These are phyloP conservation scores for Cherax destructor DNA, from an alignment of 1,140 invertebrate genomes.

Conservation along the genomic window DNA sequence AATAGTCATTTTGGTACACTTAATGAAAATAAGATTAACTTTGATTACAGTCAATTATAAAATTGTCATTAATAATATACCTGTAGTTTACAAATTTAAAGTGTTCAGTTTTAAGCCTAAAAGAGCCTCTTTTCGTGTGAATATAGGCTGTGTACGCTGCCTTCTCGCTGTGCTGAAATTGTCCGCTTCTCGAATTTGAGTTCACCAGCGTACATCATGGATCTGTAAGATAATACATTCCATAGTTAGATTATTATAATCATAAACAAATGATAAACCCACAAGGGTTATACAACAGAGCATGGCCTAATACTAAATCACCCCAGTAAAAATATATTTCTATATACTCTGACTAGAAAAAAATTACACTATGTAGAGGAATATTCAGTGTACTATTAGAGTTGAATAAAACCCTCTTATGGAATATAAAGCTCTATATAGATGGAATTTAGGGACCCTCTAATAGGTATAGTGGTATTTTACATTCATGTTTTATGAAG, in stretches of 20 bases:
- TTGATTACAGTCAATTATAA: background rate
- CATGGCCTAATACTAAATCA: too few species aligned
- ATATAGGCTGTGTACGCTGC: constrained; percentile 97
- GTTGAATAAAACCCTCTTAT: too few species aligned
- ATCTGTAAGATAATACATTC: constrained; percentile 76
- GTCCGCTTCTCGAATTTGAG: constrained; percentile 96
- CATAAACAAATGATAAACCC: background rate
- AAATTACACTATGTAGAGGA: too few species aligned
- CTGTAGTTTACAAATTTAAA: background rate
- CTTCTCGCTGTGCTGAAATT: constrained; percentile 95
- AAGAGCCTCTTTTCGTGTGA: constrained; percentile 93
- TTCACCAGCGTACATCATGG: constrained; percentile 91
- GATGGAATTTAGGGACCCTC: too few species aligned
- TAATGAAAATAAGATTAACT: background rate
- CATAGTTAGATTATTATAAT: background rate
- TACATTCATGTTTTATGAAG: too few species aligned
- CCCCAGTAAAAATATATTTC: too few species aligned
- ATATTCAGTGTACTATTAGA: too few species aligned
- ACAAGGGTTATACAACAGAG: too few species aligned
- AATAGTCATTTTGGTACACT: background rate
- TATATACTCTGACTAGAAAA: too few species aligned
- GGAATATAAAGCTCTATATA: too few species aligned
- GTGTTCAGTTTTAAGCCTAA: constrained; percentile 73
- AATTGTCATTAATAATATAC: background rate
- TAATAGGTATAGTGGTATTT: too few species aligned